Base-by-base conservation (phyloP, 1,140 invertebrate genomes). In the Zophobas morio region DNA sequence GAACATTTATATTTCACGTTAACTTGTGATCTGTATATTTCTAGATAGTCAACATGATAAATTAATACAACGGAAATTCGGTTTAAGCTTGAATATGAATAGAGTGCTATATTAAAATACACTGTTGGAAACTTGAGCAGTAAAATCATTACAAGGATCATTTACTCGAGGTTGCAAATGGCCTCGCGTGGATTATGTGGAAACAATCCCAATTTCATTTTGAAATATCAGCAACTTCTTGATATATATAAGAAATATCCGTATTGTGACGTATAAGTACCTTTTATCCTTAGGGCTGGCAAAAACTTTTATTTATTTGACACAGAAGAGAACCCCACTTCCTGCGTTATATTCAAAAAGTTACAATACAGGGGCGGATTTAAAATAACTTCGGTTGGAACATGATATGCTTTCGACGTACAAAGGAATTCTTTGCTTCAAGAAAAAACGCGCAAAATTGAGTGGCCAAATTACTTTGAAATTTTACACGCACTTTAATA, bases 1-100 rank as follows among this genome's bases (percentile, higher is more conserved):
- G 37, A 66, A 66, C 60, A 66, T 42, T 66, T 66, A 66, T 66
- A 42, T 40, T 66, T 66, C 37, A 66, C 42, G 60, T 66, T 66
- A 42, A 40, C 60, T 40, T 37, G 20, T 42, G 60, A 57, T 57
- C 54, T 20, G 20, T 57, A 57, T 57, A 57, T 36, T 51, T 51
- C 20, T 40, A 20, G 20, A 66, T 60, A 35, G 37, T 60, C 4
- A 60, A 66, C 39, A 66, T 66, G 33, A 20, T 20, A 20, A 66
- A 66, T 66, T 66, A 66, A 42, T 66, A 42, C 5, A 42, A 42
- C 8, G 20, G 60, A 46, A 42, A 66, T 66, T 66, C 32, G 5
- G 35, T 20, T 5, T 5, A 54, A 54, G 32, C 32, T 34, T 5
- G 53, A 32, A 54, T 54, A 54, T 54, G 33, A 34, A 54, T 54